Evolutionary conservation across 2,888 invertebrate genomes (phyloP).

Genomic region (Horisme vitalbata): DNA sequence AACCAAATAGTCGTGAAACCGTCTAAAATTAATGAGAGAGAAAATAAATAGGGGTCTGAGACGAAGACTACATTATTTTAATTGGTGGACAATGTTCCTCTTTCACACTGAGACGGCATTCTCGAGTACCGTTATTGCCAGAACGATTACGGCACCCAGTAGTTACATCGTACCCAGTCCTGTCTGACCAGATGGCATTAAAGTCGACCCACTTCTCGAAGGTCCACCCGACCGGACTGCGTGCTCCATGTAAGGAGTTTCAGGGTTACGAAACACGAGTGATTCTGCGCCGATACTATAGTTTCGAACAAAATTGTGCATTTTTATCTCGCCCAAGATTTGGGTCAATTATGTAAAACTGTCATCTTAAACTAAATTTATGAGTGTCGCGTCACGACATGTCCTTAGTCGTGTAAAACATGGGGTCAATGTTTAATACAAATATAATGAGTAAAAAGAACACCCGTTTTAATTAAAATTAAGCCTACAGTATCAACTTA

Average conservation of each 20-base stretch:
- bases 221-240: slow-evolving; percentile 63
- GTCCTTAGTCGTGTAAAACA: slow-evolving; percentile 24
- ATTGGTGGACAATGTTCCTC: slow-evolving; percentile 43
- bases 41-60: slow-evolving; percentile 39
- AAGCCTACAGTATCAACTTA: neutral
- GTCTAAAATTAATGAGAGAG: slow-evolving; percentile 30
- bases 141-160: slow-evolving; percentile 54
- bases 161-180: slow-evolving; percentile 61
- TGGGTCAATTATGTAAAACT: slow-evolving; percentile 32
- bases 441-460: slow-evolving; percentile 19
- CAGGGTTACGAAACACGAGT: slow-evolving; percentile 67
- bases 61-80: slow-evolving; percentile 44
- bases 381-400: slow-evolving; percentile 20
- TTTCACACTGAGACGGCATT: slow-evolving; percentile 43
- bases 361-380: slow-evolving; percentile 33
- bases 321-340: slow-evolving; percentile 32
- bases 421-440: slow-evolving; percentile 16
- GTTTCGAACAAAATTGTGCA: slow-evolving; percentile 31
- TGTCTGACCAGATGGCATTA: slow-evolving; percentile 75
- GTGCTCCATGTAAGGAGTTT: slow-evolving; percentile 63
- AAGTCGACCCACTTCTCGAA: slow-evolving; percentile 75
- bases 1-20: slow-evolving; percentile 8
- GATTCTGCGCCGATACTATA: slow-evolving; percentile 36
- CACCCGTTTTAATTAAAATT: too few relatives aligned
- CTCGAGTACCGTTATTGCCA: slow-evolving; percentile 53